Percentiles rank a stretch among this genome's conserved stretches.
Conservation (phyloP, 2,888 invertebrate genomes). For the Drosophila paracracens region DNA sequence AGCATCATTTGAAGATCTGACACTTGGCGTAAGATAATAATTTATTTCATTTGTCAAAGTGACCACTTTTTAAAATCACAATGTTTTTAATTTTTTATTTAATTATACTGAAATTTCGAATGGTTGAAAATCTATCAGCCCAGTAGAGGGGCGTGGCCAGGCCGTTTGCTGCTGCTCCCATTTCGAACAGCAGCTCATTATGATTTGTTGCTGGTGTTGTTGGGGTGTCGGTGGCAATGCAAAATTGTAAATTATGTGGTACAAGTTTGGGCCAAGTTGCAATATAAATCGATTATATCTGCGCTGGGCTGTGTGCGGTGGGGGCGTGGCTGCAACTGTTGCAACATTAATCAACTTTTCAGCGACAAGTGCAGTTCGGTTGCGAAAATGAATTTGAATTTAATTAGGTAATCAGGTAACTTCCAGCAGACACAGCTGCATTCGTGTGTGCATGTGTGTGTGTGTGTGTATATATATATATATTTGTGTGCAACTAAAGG, state of each 20-base stretch:
- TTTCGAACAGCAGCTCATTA: conserved; percentile 21
- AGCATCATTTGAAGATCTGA: conserved; percentile 9
- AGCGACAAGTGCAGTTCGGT: conserved; percentile 61
- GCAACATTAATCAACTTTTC: background rate
- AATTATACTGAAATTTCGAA: background rate
- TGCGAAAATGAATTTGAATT: conserved; percentile 49
- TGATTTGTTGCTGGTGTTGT: conserved; percentile 1
- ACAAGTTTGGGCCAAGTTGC: conserved; percentile 10
- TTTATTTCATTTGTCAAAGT: conserved; percentile 11
- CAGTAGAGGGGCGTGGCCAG: conserved; percentile 25
- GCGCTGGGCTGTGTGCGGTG: conserved; percentile 22
- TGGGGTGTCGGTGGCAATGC: conserved; percentile 30
- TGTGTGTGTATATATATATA: conserved; percentile 14
- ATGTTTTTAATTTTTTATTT: background rate
- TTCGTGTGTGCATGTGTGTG: background rate
- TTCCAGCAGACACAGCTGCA: conserved; percentile 17
- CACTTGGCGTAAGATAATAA: conserved; percentile 1
- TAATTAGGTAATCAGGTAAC: conserved; percentile 58
- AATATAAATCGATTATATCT: conserved; percentile 16
- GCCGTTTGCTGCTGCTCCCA: conserved; percentile 16
- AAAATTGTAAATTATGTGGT: conserved; percentile 56
- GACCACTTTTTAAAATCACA: background rate
- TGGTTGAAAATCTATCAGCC: background rate
- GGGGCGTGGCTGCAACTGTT: conserved; percentile 28
- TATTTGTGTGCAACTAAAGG: conserved; percentile 25